A percentile compares a stretch with the other conserved stretches of the same genome.
Conservation (phyloP, 2,113 vertebrate species). For the Corythornis vintsioides region DNA sequence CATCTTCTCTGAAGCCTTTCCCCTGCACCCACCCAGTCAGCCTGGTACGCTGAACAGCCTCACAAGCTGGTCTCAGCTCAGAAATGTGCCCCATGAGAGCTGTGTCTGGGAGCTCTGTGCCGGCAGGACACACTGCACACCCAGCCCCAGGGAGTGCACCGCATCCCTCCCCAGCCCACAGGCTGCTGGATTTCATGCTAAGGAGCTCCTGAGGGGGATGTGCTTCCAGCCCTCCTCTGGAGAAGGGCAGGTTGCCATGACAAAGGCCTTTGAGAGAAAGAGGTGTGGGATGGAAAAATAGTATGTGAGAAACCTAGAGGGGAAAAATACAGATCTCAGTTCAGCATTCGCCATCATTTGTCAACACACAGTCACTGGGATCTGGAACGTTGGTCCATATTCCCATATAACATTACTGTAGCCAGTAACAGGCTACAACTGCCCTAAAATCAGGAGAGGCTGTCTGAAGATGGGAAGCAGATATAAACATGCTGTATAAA, state of each 20-base stretch:
- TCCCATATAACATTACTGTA: background rate
- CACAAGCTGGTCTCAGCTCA: background rate
- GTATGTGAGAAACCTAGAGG: conserved; percentile 14
- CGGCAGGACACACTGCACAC: background rate
- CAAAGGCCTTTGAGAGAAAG: conserved; percentile 61
- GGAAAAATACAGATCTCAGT: background rate
- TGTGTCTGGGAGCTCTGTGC: background rate
- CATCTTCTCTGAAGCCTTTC: background rate
- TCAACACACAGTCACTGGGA: background rate
- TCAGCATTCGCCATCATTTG: background rate
- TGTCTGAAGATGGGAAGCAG: background rate
- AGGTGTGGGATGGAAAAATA: conserved; percentile 53
- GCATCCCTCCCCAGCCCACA: background rate
- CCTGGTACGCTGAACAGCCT: background rate
- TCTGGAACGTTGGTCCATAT: background rate
- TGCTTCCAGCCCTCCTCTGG: conserved; percentile 49
- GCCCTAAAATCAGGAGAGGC: background rate
- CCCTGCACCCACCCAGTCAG: background rate
- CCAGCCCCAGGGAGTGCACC: background rate
- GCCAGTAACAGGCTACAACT: background rate
- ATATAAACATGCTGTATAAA: background rate
- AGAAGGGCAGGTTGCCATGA: conserved; percentile 63
- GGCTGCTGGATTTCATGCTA: background rate
- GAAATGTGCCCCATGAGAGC: background rate
- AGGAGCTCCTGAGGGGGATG: conserved; percentile 51